Percentiles rank a stretch among this genome's conserved stretches.
Evolutionary conservation across 2,888 invertebrate species (phyloP).

Genomic region (Sphecodes monilicornis): DNA sequence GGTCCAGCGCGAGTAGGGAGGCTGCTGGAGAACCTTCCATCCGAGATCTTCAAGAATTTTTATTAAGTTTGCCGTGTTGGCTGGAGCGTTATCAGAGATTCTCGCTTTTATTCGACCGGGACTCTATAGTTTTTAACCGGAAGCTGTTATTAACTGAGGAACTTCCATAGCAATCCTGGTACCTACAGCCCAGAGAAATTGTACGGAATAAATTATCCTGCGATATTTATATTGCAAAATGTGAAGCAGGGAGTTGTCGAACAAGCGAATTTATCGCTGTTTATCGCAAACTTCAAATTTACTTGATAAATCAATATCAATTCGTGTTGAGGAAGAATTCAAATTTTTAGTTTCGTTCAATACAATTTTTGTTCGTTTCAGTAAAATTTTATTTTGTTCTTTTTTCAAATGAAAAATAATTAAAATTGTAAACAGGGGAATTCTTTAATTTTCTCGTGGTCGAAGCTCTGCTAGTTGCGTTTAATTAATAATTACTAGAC

Average conservation of each 20-base stretch:
- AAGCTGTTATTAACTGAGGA: neutral
- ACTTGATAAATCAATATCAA: too few relatives aligned
- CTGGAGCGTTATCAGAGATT: neutral
- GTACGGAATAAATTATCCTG: neutral
- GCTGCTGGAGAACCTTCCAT: neutral
- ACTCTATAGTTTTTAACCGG: neutral
- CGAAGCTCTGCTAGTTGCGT: too few relatives aligned
- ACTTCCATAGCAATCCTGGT: neutral
- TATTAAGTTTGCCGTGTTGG: neutral
- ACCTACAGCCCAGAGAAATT: neutral
- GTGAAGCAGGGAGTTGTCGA: neutral
- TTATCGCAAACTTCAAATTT: too few relatives aligned
- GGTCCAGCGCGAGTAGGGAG: neutral
- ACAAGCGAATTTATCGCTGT: too few relatives aligned
- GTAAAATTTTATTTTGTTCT: neutral
- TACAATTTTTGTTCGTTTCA: too few relatives aligned
- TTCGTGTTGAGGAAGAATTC: too few relatives aligned
- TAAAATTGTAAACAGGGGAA: too few relatives aligned
- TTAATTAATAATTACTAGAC: too few relatives aligned
- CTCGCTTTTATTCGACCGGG: neutral
- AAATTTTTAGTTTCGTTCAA: too few relatives aligned
- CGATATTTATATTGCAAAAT: neutral
- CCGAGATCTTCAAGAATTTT: neutral
- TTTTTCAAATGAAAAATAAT: neutral
- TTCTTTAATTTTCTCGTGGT: too few relatives aligned